Evolutionary conservation across 2,797 vertebrate species (phyloP).

Genomic region (Esox masquinongy): DNA sequence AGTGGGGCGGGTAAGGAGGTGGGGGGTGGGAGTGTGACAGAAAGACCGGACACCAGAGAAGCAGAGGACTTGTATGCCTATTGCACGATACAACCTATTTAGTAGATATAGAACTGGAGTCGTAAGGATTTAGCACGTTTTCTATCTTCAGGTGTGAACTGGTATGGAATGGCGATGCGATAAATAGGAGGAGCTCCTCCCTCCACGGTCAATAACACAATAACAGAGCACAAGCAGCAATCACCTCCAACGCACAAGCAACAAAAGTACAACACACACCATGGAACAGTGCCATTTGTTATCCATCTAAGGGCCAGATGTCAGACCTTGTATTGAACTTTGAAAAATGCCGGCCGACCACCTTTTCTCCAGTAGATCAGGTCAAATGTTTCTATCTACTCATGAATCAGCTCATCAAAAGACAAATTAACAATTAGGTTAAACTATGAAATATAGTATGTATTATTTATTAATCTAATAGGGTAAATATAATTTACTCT

Average conservation of each 20-base stretch:
- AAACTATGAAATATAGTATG: not conserved
- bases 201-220: not conserved
- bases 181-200: not conserved
- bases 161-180: not conserved
- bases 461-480: not conserved
- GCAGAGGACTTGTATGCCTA: slow-evolving; percentile 5
- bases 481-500: not conserved
- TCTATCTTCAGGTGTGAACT: not conserved
- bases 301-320: not conserved
- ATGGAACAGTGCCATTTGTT: not conserved
- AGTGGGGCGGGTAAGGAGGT: slow-evolving; percentile 13
- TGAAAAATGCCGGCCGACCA: not conserved
- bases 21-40: slow-evolving; percentile 21
- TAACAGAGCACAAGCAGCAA: too few species aligned
- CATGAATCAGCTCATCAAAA: not conserved
- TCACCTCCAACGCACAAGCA: not conserved
- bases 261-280: not conserved
- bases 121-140: not conserved
- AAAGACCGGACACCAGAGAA: slow-evolving; percentile 13
- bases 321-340: not conserved
- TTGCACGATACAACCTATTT: slow-evolving; percentile 9
- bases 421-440: not conserved
- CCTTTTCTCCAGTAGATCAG: not conserved
- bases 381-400: not conserved
- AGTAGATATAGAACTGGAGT: not conserved